Evolutionary conservation across 1,140 invertebrate species (phyloP).

Genomic region (Chlorops oryzae): DNA sequence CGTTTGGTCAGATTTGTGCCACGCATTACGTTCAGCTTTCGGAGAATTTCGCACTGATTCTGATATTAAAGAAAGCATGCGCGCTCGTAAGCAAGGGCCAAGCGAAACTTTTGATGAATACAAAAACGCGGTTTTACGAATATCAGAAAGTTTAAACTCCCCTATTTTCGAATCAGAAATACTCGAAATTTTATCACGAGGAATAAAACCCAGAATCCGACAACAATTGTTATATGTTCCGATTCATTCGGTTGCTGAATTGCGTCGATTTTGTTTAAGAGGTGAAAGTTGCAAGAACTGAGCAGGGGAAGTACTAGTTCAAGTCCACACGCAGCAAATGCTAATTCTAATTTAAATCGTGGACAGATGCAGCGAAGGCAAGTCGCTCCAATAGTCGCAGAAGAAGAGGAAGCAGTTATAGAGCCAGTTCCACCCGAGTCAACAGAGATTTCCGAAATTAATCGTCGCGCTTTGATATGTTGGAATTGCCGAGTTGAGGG

Average conservation of each 20-base stretch:
- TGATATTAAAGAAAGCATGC: not conserved
- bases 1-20: not conserved
- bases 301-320: too few species aligned
- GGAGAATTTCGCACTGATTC: not conserved
- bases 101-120: constrained; percentile 3
- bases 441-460: too few species aligned
- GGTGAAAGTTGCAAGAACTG: too few species aligned
- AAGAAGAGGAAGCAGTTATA: too few species aligned
- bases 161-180: not conserved
- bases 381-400: too few species aligned
- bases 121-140: not conserved
- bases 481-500: not conserved
- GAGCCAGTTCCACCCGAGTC: too few species aligned
- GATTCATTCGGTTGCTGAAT: too few species aligned
- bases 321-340: too few species aligned
- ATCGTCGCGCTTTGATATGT: too few species aligned
- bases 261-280: too few species aligned
- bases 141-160: not conserved
- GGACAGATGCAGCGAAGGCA: too few species aligned
- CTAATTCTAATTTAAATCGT: too few species aligned
- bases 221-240: not conserved
- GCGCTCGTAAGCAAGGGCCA: not conserved
- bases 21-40: not conserved
- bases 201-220: not conserved
- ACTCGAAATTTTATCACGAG: not conserved